These are phyloP conservation scores for Orthosia incerta DNA, from an alignment of 2,888 invertebrate species.

Conservation along the genomic window DNA sequence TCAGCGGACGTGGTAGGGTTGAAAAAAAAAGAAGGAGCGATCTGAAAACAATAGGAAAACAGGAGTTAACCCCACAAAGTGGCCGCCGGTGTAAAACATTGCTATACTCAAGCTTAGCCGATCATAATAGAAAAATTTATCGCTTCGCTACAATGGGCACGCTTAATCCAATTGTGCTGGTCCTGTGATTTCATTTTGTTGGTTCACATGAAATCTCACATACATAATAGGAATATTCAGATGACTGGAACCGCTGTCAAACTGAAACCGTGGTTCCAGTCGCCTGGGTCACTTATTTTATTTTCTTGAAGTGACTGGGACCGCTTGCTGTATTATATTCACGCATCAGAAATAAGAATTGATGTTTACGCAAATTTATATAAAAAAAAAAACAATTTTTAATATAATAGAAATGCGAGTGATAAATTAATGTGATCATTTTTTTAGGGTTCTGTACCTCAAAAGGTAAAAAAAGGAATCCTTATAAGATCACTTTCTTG, in stretches of 20 bases:
- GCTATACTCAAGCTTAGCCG: conserved; percentile 78
- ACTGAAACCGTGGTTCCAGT: neutral
- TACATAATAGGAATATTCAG: conserved; percentile 49
- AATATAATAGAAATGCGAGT: neutral
- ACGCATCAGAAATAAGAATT: neutral
- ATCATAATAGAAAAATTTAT: conserved; percentile 85
- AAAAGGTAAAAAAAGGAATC: too few relatives aligned
- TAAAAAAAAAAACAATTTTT: neutral
- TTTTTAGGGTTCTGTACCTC: too few relatives aligned
- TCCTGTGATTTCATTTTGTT: conserved; percentile 81
- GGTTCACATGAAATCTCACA: conserved; percentile 71
- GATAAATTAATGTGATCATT: neutral
- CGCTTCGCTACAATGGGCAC: conserved; percentile 82
- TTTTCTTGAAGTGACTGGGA: neutral
- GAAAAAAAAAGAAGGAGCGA: conserved; percentile 65
- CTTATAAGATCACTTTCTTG: too few relatives aligned
- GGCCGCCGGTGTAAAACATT: conserved; percentile 69
- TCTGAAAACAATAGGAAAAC: conserved; percentile 72
- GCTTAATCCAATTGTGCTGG: conserved; percentile 81
- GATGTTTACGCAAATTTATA: too few relatives aligned
- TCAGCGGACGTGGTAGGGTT: conserved; percentile 61
- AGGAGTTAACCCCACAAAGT: conserved; percentile 70
- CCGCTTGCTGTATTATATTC: neutral
- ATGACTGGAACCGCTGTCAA: neutral
- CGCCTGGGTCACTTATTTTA: neutral